Percentiles rank a stretch among this genome's conserved stretches.
These are phyloP conservation scores for Gymnothorax javanicus DNA, from an alignment of 2,797 vertebrate species.

Conservation along the genomic window DNA sequence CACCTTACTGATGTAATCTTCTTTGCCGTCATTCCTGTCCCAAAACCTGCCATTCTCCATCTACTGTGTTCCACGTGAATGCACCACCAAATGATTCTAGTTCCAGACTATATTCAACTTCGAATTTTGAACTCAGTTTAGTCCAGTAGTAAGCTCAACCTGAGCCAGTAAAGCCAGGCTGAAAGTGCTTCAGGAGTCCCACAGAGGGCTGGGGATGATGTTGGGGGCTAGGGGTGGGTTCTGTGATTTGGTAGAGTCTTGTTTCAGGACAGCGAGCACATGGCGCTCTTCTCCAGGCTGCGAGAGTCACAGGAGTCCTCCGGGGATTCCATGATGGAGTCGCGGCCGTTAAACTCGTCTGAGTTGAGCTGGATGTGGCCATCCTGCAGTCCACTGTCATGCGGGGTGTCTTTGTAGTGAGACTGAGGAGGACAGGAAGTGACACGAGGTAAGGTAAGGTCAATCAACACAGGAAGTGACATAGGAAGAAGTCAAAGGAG, in stretches of 20 bases:
- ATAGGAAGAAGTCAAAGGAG: too few relatives aligned
- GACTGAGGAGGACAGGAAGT: constrained; percentile 49
- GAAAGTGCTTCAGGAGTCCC: neutral
- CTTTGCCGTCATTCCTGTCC: too few relatives aligned
- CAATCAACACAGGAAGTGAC: neutral
- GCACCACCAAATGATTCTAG: too few relatives aligned
- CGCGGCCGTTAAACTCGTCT: constrained; percentile 56
- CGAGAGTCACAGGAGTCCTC: constrained; percentile 57
- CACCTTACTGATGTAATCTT: too few relatives aligned
- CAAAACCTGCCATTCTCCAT: too few relatives aligned
- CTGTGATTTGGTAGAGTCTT: rapidly evolving
- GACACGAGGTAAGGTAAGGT: neutral
- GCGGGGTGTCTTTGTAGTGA: constrained; percentile 62
- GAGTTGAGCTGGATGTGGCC: constrained; percentile 58
- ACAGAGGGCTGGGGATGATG: neutral
- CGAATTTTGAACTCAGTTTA: too few relatives aligned
- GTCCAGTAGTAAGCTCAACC: too few relatives aligned
- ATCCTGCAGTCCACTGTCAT: constrained; percentile 61
- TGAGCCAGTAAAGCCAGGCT: neutral
- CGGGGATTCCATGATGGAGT: constrained; percentile 62
- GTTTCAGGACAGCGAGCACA: constrained; percentile 64
- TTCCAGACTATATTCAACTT: too few relatives aligned
- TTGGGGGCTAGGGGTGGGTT: neutral
- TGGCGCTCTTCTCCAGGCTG: constrained; percentile 64
- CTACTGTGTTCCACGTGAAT: too few relatives aligned